Conservation (phyloP, 2,888 invertebrate species). For the Neocrepidodera transversa region DNA sequence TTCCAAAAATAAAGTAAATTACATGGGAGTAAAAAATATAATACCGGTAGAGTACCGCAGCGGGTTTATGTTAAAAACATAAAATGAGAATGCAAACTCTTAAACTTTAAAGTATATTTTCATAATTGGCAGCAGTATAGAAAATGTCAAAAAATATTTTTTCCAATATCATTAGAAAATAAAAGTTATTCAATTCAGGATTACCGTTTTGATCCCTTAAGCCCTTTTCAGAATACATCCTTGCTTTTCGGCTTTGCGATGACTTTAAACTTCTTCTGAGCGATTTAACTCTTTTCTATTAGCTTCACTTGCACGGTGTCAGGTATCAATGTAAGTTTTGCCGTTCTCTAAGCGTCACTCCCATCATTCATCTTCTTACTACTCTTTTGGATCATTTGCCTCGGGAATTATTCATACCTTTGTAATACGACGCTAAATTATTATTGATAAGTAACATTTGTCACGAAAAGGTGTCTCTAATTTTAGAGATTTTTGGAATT, state of each 20-base stretch:
- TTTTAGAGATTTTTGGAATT: background rate
- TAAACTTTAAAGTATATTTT: no score
- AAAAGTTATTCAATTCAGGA: no score
- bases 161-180: no score
- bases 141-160: no score
- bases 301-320: constrained; percentile 22
- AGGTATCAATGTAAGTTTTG: constrained; percentile 21
- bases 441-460: constrained; percentile 10
- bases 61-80: no score
- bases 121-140: no score
- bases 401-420: constrained; percentile 19
- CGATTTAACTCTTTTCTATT: constrained; percentile 14
- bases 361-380: constrained; percentile 11
- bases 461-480: background rate
- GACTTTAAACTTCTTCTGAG: constrained; percentile 2
- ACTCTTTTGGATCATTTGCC: constrained; percentile 12
- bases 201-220: no score
- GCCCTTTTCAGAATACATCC: background rate
- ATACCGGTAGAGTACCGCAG: no score
- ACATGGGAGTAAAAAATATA: no score
- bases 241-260: background rate
- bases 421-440: constrained; percentile 4
- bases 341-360: constrained; percentile 12
- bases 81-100: no score
- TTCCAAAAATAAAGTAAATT: no score